Percentiles rank a stretch among this genome's conserved stretches.
Evolutionary conservation across 2,888 invertebrate species (phyloP).

Genomic region (Cheilosia scutellata): DNA sequence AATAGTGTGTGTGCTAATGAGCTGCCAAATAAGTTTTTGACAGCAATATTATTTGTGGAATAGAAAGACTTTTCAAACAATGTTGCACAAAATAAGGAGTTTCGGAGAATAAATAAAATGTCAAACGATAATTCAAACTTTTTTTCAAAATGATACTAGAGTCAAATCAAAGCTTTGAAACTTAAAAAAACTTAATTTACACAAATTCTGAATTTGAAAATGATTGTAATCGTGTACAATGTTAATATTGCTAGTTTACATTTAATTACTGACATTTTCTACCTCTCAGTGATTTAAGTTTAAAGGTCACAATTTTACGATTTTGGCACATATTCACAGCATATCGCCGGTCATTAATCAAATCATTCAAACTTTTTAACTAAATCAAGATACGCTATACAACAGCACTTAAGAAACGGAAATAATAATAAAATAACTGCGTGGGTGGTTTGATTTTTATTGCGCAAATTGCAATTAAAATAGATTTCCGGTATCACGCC

Average conservation of each 20-base stretch:
- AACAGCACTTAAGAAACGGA: conserved; percentile 1
- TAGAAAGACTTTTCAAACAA: no score
- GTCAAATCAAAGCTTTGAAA: no score
- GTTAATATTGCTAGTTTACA: background rate
- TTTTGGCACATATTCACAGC: conserved; percentile 22
- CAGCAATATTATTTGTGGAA: background rate
- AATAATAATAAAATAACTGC: conserved; percentile 11
- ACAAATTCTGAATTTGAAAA: background rate
- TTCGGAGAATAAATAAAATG: no score
- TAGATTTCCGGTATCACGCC: conserved; percentile 42
- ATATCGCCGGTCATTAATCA: conserved; percentile 21
- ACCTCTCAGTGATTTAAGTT: background rate
- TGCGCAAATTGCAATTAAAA: conserved; percentile 42
- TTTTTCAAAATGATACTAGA: no score
- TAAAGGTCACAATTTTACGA: conserved; percentile 18
- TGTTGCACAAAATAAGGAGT: no score
- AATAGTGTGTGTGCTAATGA: background rate
- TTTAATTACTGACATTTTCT: background rate
- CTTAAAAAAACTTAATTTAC: background rate
- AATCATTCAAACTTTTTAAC: conserved; percentile 21
- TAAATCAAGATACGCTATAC: conserved; percentile 3
- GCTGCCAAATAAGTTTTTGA: background rate
- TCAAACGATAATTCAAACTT: no score
- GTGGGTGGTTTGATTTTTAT: conserved; percentile 34
- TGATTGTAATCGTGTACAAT: background rate